A percentile compares a stretch with the other conserved stretches of the same genome.
Conservation (phyloP, 2,888 invertebrate genomes). For the Lordiphosa fenestrarum region DNA sequence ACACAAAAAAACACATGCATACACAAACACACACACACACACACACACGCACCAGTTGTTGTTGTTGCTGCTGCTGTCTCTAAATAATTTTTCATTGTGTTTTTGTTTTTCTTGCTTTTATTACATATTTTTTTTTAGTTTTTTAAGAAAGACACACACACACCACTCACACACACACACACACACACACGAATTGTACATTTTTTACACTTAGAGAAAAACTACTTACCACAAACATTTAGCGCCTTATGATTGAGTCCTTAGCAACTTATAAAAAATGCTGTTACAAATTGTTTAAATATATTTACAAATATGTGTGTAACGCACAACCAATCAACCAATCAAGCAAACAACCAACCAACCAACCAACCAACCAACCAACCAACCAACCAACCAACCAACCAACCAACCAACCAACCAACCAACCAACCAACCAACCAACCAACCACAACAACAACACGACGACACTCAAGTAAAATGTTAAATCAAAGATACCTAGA, state of each 20-base stretch:
- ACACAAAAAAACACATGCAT: slow-evolving; percentile 1
- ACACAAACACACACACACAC: neutral
- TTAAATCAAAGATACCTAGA: slow-evolving; percentile 66
- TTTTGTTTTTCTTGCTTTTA: too few species aligned
- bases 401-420: neutral
- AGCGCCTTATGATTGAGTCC: slow-evolving; percentile 67
- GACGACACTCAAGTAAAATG: slow-evolving; percentile 62
- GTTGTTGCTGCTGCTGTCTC: too few species aligned
- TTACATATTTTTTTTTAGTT: too few species aligned
- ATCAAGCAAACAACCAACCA: neutral
- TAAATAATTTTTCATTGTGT: too few species aligned
- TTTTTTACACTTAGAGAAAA: slow-evolving; percentile 1
- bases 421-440: slow-evolving; percentile 3
- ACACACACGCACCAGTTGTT: neutral
- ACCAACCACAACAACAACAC: slow-evolving; percentile 22
- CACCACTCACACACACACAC: slow-evolving; percentile 12
- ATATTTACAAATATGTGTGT: slow-evolving; percentile 18
- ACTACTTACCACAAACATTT: slow-evolving; percentile 32
- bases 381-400: neutral
- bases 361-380: slow-evolving; percentile 2
- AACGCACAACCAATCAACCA: slow-evolving; percentile 4
- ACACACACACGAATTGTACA: slow-evolving; percentile 17
- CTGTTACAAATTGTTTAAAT: slow-evolving; percentile 35
- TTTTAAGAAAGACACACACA: slow-evolving; percentile 4
- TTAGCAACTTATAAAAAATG: slow-evolving; percentile 40